Evolutionary conservation across 2,888 invertebrate species (phyloP), one percentile per base, ranked within the genome.

Genomic region (Caenorhabditis japonica): DNA sequence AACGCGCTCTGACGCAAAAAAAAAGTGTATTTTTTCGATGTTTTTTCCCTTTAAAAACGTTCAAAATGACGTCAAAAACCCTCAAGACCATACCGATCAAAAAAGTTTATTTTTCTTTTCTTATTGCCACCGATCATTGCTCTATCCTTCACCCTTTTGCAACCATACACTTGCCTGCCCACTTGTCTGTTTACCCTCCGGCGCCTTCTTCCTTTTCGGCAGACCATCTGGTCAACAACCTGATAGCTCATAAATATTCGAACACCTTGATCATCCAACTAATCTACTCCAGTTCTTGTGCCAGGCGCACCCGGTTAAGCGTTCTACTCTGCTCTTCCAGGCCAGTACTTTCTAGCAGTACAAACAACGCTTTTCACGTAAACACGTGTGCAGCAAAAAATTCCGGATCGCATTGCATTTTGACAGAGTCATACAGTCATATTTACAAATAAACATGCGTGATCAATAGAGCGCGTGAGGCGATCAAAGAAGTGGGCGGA

Each of bases 371-470:
- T 46, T 39, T 30, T 10, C 30, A 30, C 30, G 49, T 49, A 64
- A 64, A 56, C 55, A 56, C 64, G 49, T 49, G 62, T 23, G 30
- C 25, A 51, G 27, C 52, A 43, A 34, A n/a, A n/a, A 41, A 64
- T 64, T 64, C 64, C 64, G 64, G 64, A 47, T 64, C 55, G 64
- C 49, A 47, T 64, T 56, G 55, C 49, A 64, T 64, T 55, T 64
- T 64, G 64, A 55, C 64, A 64, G 64, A 56, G 19, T 46, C 46
- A 21, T 23, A 33, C 34, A 34, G 62, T 55, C 62, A 56, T 56
- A 64, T 55, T 64, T 64, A 64, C 64, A 64, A 55, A 49, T 47
- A 47, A 27, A 46, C 53, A 27, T n/a, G 27, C 4, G 51, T 64
- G 64, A 64, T 56, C 56, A 64, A 64, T 47, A 47, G 33, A 13